These are phyloP conservation scores for Petrolisthes manimaculis DNA, from an alignment of 2,888 invertebrate species.

Conservation along the genomic window DNA sequence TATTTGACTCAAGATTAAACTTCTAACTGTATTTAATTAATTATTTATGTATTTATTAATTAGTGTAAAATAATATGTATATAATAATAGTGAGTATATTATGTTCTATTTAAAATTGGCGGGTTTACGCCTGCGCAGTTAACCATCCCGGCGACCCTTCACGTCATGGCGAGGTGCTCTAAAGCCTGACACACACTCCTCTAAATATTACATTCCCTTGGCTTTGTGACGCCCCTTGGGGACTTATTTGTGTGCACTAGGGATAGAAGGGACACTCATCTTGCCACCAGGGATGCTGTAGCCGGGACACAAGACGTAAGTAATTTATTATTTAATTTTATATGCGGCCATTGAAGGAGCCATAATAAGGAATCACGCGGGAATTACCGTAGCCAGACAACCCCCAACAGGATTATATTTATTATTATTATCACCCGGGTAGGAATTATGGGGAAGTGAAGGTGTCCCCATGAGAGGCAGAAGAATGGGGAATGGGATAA, in stretches of 20 bases:
- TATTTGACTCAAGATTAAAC: too few species aligned
- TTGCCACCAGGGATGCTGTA: conserved; percentile 8
- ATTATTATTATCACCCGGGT: too few species aligned
- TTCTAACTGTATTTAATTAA: too few species aligned
- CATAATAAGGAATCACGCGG: conserved; percentile 43
- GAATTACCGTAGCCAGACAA: background rate
- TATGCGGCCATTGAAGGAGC: conserved; percentile 28
- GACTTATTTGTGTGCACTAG: background rate
- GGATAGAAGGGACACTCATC: conserved; percentile 34
- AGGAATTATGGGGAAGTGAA: too few species aligned
- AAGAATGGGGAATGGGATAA: background rate
- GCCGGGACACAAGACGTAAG: conserved; percentile 14
- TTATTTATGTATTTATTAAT: too few species aligned
- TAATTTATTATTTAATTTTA: conserved; percentile 43
- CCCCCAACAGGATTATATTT: too few species aligned
- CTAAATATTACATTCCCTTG: background rate
- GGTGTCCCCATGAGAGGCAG: too few species aligned
- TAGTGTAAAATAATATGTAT: background rate
- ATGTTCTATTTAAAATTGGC: conserved; percentile 24
- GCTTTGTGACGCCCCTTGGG: background rate
- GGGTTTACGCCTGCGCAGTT: conserved; percentile 39
- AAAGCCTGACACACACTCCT: conserved; percentile 18
- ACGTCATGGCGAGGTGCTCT: conserved; percentile 48
- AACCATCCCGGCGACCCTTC: conserved; percentile 20
- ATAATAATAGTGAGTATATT: background rate